A percentile compares a stretch with the other conserved stretches of the same genome.
phyloP scores from a whole-genome alignment of 2,797 vertebrate species.

The Macrochelys suwanniensis region DNA sequence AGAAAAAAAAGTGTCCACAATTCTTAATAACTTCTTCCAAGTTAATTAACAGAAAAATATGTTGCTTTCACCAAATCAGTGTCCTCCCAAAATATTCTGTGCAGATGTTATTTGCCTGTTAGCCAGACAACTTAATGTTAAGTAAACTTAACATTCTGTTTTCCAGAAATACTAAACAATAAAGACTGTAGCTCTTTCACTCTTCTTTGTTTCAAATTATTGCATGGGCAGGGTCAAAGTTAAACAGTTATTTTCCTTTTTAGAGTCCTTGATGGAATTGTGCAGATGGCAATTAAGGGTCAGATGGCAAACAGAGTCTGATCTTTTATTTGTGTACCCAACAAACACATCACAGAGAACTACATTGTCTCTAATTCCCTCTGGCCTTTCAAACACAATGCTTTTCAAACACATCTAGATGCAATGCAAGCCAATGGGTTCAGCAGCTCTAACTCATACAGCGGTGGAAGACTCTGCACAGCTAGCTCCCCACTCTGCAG shows the following conservation, averaged over 20 bases:
- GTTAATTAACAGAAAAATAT: background rate
- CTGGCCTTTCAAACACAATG: background rate
- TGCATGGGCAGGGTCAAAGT: background rate
- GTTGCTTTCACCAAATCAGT: background rate
- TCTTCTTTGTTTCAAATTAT: background rate
- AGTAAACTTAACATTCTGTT: fast-evolving
- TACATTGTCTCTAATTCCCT: background rate
- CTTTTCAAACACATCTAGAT: background rate
- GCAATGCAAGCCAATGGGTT: background rate
- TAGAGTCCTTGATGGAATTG: background rate
- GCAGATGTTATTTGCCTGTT: background rate
- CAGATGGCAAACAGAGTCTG: background rate
- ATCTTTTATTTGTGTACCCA: background rate
- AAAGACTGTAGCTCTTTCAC: background rate
- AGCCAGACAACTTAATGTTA: background rate
- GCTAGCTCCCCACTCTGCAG: background rate
- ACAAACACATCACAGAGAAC: background rate
- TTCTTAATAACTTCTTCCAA: background rate
- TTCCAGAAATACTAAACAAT: background rate
- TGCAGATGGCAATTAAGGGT: background rate
- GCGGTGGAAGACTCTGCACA: background rate
- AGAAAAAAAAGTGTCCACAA: background rate
- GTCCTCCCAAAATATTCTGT: background rate
- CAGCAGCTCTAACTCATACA: background rate
- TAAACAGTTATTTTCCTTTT: background rate